Percentiles rank a stretch among this genome's conserved stretches.
phyloP scores from a whole-genome alignment of 2,888 invertebrate genomes.

The Apeira syringaria region DNA sequence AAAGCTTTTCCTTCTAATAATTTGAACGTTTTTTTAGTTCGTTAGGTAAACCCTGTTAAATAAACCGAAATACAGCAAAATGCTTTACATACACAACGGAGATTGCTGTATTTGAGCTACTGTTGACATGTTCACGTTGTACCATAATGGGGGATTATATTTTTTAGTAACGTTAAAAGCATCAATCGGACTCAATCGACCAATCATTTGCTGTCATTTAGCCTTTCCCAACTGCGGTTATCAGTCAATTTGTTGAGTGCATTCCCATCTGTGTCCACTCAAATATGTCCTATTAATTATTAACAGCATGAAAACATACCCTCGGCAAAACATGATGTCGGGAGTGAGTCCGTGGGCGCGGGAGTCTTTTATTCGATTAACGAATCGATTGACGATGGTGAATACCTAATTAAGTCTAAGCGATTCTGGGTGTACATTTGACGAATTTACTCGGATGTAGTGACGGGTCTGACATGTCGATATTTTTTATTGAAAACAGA shows the following conservation, averaged over 20 bases:
- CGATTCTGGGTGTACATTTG: conserved; percentile 27
- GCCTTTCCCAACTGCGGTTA: conserved; percentile 78
- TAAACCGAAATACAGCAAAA: too few species aligned
- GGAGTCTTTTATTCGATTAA: conserved; percentile 66
- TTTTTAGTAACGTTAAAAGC: conserved; percentile 40
- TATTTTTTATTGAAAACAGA: too few species aligned
- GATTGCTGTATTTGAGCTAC: neutral
- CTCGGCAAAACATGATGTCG: conserved; percentile 64
- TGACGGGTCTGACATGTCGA: too few species aligned
- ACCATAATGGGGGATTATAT: conserved; percentile 8
- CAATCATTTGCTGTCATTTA: conserved; percentile 80
- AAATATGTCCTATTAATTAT: conserved; percentile 77
- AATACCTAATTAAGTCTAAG: conserved; percentile 32
- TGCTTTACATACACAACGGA: too few species aligned
- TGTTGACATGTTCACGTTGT: neutral
- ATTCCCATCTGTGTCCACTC: conserved; percentile 73
- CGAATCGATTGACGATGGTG: conserved; percentile 41
- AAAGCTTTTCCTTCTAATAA: too few species aligned
- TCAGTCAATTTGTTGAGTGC: conserved; percentile 80
- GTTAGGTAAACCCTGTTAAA: too few species aligned
- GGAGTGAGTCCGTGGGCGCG: conserved; percentile 42
- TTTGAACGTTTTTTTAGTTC: too few species aligned
- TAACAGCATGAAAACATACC: conserved; percentile 76
- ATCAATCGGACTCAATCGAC: conserved; percentile 66
- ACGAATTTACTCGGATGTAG: too few species aligned